Base-by-base conservation (phyloP, 2,888 invertebrate species). In the Hydriomena furcata region DNA sequence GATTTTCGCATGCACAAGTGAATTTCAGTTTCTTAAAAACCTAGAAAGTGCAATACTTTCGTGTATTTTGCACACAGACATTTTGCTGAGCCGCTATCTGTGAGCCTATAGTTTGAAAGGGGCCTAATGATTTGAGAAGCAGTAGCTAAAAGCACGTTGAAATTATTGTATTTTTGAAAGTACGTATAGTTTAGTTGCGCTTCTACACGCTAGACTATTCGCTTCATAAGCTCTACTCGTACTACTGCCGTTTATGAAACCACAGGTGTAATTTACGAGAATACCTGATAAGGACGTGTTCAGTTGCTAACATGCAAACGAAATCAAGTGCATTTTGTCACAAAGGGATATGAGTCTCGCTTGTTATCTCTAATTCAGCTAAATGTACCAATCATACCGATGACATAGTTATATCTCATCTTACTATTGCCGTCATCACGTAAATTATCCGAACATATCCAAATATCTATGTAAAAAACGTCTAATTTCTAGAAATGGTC, bases 281-380 rank as follows among this genome's bases (percentile, higher is more conserved):
- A 17, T 37, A 46, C 20, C 12, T n/a, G 21, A 11, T 27, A 34
- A 4, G 7, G 10, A 36, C 28, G 28, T 12, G 32, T 32, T 10
- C 10, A 8, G 36, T 17, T 40, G 34, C 25, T 27, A 41, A 27
- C 54, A 46, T 35, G 30, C 46, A 46, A 46, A 54, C 46, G 6
- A 30, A 47, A 52, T 42, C 21, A 37, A 52, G 43, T 52, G 23
- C 41, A 44, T 27, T 46, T 28, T 50, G 35, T 43, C 47, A 47
- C 47, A 47, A 52, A 52, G 38, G 42, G 43, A 47, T 52, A 30
- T 45, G 31, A 40, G 34, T 32, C 43, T 34, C 12, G 25, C 36
- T 42, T 25, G 34, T 53, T 36, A 44, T 32, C 32, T 53, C 21
- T 54, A 50, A 45, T 54, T 42, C 28, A 54, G 36, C 17, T 54